A percentile compares a stretch with the other conserved stretches of the same genome.
Evolutionary conservation across 2,113 vertebrate genomes (phyloP).

Genomic region (Dermatemys mawii): DNA sequence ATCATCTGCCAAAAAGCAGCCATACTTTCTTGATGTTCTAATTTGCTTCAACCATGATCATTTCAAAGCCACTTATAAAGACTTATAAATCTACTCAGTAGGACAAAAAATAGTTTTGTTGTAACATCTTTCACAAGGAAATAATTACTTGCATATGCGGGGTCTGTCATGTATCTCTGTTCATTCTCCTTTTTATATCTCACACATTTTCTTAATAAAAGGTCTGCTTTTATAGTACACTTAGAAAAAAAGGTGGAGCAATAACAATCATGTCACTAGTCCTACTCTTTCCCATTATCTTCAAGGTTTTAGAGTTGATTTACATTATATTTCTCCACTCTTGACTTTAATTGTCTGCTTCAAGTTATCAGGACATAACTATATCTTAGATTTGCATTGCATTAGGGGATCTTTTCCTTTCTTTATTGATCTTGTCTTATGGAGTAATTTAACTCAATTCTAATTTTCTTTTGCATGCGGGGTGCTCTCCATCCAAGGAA

Average conservation of each 20-base stretch:
- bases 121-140: neutral
- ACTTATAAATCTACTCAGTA: neutral
- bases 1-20: fast-evolving
- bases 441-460: constrained; percentile 83
- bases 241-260: neutral
- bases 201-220: neutral
- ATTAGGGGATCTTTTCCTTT: constrained; percentile 70
- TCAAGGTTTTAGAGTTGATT: constrained; percentile 71
- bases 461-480: constrained; percentile 80
- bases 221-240: neutral
- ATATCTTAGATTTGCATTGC: constrained; percentile 77
- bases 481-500: constrained; percentile 73
- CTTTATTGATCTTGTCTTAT: constrained; percentile 76
- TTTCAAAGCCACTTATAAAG: neutral
- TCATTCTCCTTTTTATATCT: neutral
- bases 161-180: neutral
- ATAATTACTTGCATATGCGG: neutral
- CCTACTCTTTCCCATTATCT: constrained; percentile 41
- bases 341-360: constrained; percentile 76
- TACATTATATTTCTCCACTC: constrained; percentile 58
- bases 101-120: neutral
- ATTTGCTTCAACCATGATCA: neutral
- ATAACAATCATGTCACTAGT: constrained; percentile 30
- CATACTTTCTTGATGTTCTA: fast-evolving
- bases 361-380: constrained; percentile 73